Conservation (phyloP, 2,888 invertebrate species). For the Heliconius erato region DNA sequence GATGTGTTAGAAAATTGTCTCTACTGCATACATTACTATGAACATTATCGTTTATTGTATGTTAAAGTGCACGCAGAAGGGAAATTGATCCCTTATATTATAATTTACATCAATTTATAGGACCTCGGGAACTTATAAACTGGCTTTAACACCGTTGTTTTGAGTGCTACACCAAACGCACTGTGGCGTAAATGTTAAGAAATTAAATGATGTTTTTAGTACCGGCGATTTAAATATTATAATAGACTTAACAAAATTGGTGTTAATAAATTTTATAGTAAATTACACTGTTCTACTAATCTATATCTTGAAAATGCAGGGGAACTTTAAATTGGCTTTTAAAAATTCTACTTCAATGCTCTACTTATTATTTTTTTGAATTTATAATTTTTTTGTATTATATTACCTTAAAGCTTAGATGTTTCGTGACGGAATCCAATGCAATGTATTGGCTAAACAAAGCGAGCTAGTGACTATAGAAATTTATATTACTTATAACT, state of each 20-base stretch:
- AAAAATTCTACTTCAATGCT: too few relatives aligned
- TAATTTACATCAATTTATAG: constrained; percentile 65
- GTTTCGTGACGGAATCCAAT: too few relatives aligned
- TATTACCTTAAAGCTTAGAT: too few relatives aligned
- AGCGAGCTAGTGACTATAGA: too few relatives aligned
- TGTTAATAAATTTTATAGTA: background rate
- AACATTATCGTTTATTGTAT: constrained; percentile 68
- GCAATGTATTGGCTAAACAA: too few relatives aligned
- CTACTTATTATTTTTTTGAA: too few relatives aligned
- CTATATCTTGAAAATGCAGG: background rate
- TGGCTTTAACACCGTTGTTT: constrained; percentile 21
- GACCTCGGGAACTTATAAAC: constrained; percentile 48
- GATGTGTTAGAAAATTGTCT: constrained; percentile 72
- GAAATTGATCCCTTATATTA: constrained; percentile 70
- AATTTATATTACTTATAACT: too few relatives aligned
- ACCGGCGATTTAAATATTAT: background rate
- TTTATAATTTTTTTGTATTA: too few relatives aligned
- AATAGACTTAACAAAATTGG: background rate
- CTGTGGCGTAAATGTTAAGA: background rate
- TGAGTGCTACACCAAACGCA: constrained; percentile 28
- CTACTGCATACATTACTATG: constrained; percentile 64
- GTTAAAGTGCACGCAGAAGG: constrained; percentile 57
- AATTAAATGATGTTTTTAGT: constrained; percentile 23
- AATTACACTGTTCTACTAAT: background rate
- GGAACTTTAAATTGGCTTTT: background rate